Evolutionary conservation across 2,113 vertebrate species (phyloP).

Genomic region (Calypte anna): DNA sequence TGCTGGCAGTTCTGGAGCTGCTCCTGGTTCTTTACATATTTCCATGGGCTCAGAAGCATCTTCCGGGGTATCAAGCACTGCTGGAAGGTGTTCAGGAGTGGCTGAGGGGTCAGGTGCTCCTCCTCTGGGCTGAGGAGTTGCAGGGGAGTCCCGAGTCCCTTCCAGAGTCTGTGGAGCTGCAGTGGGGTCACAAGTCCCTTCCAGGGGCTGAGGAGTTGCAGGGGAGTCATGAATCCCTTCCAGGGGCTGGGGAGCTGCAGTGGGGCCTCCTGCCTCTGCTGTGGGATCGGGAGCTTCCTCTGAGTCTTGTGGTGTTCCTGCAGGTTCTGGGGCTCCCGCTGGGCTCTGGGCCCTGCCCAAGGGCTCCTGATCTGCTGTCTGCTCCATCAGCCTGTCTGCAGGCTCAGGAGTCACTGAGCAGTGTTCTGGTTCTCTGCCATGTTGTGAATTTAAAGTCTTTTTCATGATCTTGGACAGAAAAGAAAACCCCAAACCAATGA

Average conservation of each 20-base stretch:
- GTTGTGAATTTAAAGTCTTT: slow-evolving; percentile 52
- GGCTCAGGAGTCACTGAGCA: fast-evolving
- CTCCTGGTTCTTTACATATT: not conserved
- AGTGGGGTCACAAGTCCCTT: not conserved
- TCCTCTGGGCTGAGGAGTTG: not conserved
- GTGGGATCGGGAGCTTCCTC: not conserved
- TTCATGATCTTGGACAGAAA: slow-evolving; percentile 68
- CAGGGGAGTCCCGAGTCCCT: not conserved
- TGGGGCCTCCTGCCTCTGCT: not conserved
- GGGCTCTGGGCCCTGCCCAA: fast-evolving
- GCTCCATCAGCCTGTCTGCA: not conserved
- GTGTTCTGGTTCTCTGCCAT: fast-evolving
- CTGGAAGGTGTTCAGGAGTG: not conserved
- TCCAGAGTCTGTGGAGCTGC: not conserved
- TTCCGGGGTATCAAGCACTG: fast-evolving
- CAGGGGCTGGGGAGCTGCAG: too few species aligned
- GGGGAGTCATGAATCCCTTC: too few species aligned
- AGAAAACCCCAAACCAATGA: not conserved
- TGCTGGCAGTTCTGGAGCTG: not conserved
- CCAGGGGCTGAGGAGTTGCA: not conserved
- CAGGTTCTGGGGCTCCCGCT: not conserved
- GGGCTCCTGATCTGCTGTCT: not conserved
- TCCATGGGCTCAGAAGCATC: not conserved
- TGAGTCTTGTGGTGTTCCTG: not conserved
- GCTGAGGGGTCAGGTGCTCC: not conserved